A percentile compares a stretch with the other conserved stretches of the same genome.
Conservation (phyloP, 2,888 invertebrate genomes). For the Ceriagrion tenellum region DNA sequence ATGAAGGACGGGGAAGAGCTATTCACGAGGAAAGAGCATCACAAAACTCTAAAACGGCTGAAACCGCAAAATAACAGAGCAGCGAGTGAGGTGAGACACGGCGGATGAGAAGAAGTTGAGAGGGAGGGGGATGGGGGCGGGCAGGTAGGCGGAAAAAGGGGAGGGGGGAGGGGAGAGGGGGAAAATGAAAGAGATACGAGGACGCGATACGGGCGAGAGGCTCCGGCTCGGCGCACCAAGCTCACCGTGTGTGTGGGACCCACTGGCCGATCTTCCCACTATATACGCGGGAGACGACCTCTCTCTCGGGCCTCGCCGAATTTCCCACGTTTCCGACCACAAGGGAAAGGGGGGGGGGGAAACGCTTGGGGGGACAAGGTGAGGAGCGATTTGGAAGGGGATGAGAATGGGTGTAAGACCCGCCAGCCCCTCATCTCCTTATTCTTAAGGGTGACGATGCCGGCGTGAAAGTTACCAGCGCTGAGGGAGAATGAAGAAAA, state of each 20-base stretch:
- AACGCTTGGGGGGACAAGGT: background rate
- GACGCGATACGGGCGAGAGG: background rate
- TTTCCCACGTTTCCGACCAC: conserved; percentile 31
- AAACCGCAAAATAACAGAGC: conserved; percentile 44
- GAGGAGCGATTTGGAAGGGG: background rate
- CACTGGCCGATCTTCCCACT: conserved; percentile 31
- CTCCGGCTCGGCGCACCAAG: background rate
- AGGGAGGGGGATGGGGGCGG: too few relatives aligned
- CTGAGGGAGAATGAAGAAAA: too few relatives aligned
- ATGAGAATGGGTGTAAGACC: background rate
- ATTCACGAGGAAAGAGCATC: background rate
- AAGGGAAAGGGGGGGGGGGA: background rate
- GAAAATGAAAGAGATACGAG: background rate
- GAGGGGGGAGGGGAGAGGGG: background rate
- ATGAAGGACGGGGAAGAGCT: background rate
- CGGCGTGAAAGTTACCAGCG: too few relatives aligned
- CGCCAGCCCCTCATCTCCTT: background rate
- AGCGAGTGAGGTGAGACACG: background rate
- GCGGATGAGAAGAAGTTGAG: background rate
- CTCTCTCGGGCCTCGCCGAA: background rate
- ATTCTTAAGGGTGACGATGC: too few relatives aligned
- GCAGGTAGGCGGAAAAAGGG: background rate
- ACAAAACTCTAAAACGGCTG: conserved; percentile 16
- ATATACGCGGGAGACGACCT: background rate
- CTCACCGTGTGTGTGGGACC: background rate